Evolutionary conservation across 2,113 vertebrate genomes (phyloP).

Genomic region (Equus przewalskii): DNA sequence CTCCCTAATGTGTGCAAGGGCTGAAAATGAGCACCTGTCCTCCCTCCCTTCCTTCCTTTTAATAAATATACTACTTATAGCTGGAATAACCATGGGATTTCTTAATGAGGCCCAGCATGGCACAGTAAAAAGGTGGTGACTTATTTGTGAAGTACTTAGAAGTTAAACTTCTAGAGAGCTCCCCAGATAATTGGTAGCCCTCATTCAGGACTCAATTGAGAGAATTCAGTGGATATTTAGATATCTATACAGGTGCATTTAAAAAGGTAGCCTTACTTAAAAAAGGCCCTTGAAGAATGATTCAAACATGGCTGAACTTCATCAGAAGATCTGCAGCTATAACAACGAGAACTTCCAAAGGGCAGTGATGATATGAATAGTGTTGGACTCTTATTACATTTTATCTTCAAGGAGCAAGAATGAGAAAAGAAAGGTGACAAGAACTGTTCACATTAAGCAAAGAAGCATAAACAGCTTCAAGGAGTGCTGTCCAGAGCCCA

Average conservation of each 20-base stretch:
- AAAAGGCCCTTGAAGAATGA: neutral
- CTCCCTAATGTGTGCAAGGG: neutral
- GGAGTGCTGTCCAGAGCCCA: neutral
- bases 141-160: neutral
- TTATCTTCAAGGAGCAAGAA: neutral
- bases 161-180: neutral
- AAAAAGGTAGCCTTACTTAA: constrained; percentile 32
- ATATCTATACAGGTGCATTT: neutral
- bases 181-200: neutral
- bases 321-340: too few species aligned
- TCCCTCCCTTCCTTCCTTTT: rapidly evolving
- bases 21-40: neutral
- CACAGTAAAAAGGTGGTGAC: neutral
- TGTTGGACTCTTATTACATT: neutral
- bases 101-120: neutral
- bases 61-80: neutral
- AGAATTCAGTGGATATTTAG: neutral
- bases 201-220: neutral
- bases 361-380: neutral
- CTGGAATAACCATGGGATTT: neutral
- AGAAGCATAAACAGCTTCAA: neutral
- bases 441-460: neutral
- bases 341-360: neutral
- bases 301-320: neutral
- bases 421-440: neutral